Evolutionary conservation across 2,113 vertebrate genomes (phyloP), one percentile per base, ranked within the genome.

Genomic region (Aythya baeri): DNA sequence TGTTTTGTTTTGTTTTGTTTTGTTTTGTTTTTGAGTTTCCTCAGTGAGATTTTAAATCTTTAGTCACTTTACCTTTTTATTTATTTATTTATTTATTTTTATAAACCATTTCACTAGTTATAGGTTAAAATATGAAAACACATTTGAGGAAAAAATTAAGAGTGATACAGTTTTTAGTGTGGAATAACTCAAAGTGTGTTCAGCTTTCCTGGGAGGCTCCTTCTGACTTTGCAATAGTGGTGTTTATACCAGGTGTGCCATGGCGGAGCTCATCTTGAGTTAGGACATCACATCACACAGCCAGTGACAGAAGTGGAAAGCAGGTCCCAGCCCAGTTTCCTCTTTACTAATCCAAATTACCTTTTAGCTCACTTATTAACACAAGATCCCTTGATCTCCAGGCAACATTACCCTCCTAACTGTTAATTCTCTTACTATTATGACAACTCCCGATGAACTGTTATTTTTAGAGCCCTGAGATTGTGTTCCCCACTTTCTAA

Each of bases 211-310:
- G 11, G 49, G 88, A 79, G 66, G 2, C 11, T 83, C 41, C 50
- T 67, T 67, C 32, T n/a, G 83, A 43, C 21, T 50, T 70, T 4
- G 0, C 0, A 3, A 23, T 6, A 54, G 6, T 49, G 18, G 3
- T 55, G 13, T 3, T 71, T 66, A 2, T 18, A 44, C 7, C 15
- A 34, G 3, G 1, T 41, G 14, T 76, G n/a, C 14, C 25, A 7
- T 57, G 25, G 11, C 1, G 2, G 66, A 79, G 31, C 7, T 83
- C 27, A 61, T 9, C 23, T 74, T 50, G 22, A 63, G 3, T 61
- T 27, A 52, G 36, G 26, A 62, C 12, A 59, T 41, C 43, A 59
- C 14, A 41, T 50, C 23, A 27, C 31, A 72, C 6, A 38, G 5
- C 2, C n/a, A 16, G 11, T 17, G 36, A 61, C 50, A 58, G 38